phyloP scores from a whole-genome alignment of 2,888 invertebrate genomes.

The Petrolisthes cinctipes region DNA sequence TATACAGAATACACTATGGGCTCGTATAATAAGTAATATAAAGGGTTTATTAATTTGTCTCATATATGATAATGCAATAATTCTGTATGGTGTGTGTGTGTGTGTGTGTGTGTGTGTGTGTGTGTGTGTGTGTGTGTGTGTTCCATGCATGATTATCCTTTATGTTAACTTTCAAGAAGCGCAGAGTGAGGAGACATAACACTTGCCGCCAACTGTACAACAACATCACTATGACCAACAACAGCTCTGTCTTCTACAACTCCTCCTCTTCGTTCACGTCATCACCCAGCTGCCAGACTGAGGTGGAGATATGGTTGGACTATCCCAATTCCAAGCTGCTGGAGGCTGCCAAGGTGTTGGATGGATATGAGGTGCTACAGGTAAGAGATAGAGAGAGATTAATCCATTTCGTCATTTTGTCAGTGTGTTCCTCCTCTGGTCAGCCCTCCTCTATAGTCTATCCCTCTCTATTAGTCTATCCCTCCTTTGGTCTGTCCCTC shows the following conservation, averaged over 20 bases:
- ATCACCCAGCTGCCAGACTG: background rate
- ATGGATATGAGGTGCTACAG: background rate
- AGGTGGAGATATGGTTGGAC: background rate
- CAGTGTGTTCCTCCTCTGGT: background rate
- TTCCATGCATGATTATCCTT: too few relatives aligned
- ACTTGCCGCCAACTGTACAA: background rate
- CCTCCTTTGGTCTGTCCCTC: background rate
- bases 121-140: too few relatives aligned
- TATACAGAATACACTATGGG: too few relatives aligned
- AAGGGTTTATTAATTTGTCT: too few relatives aligned
- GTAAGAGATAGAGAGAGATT: background rate
- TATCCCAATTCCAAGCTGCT: background rate
- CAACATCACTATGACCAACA: background rate
- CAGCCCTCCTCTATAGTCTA: background rate
- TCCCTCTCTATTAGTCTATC: background rate
- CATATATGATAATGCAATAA: too few relatives aligned
- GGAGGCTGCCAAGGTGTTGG: background rate
- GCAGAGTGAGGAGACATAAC: too few relatives aligned
- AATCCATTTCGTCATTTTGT: background rate
- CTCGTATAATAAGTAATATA: too few relatives aligned
- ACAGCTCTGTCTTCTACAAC: background rate
- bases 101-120: too few relatives aligned
- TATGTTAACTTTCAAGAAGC: too few relatives aligned
- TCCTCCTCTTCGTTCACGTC: background rate
- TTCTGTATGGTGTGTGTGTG: too few relatives aligned